Percentiles rank a stretch among this genome's conserved stretches.
These are phyloP conservation scores for Leuciscus idus DNA, from an alignment of 2,113 vertebrate species.

Conservation along the genomic window DNA sequence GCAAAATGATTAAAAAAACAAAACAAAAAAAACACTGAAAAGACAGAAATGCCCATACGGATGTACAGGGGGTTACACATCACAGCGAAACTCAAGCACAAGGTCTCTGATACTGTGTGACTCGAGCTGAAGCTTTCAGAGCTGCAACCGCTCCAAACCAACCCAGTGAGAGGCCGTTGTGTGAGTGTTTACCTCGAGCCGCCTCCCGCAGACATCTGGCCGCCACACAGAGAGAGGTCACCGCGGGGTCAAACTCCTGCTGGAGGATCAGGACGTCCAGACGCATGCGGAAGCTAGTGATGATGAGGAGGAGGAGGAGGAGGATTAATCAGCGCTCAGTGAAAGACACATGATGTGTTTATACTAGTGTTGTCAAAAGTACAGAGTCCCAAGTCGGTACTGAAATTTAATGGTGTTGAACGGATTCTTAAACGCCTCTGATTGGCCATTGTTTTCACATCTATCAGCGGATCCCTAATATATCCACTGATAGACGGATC, in stretches of 20 bases:
- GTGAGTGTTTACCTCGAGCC: conserved; percentile 76
- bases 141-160: background rate
- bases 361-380: background rate
- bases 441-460: too few relatives aligned
- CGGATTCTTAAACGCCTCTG: too few relatives aligned
- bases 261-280: conserved; percentile 82
- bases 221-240: conserved; percentile 81
- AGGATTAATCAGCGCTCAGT: conserved; percentile 61
- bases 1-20: too few relatives aligned
- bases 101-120: background rate
- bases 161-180: conserved; percentile 45
- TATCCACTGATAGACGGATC: too few relatives aligned
- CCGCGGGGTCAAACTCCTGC: conserved; percentile 81
- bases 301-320: background rate
- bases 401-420: too few relatives aligned
- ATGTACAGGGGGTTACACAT: too few relatives aligned
- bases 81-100: background rate
- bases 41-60: too few relatives aligned
- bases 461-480: too few relatives aligned
- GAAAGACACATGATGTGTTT: conserved; percentile 21
- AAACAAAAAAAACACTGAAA: too few relatives aligned
- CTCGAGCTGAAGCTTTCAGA: conserved; percentile 8
- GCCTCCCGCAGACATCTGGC: conserved; percentile 81
- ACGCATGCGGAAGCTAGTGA: conserved; percentile 76
- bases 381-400: too few relatives aligned